A percentile compares a stretch with the other conserved stretches of the same genome.
Conservation (phyloP, 2,797 vertebrate genomes). For the Triplophysa bombifrons region DNA sequence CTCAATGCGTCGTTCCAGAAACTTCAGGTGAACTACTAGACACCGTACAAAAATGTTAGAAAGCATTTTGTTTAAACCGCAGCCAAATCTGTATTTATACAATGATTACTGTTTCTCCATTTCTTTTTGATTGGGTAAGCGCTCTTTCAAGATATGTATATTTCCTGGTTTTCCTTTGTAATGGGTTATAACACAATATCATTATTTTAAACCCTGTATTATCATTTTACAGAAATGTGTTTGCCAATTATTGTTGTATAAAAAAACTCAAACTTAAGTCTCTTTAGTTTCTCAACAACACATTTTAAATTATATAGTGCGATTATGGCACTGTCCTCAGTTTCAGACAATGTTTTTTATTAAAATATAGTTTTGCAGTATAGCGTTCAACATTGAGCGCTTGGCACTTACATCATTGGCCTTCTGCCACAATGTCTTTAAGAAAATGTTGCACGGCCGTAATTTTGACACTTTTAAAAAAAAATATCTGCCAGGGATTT, state of each 20-base stretch:
- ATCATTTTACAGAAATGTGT: background rate
- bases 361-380: slow-evolving; percentile 13
- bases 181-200: background rate
- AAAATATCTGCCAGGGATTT: slow-evolving; percentile 3
- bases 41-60: background rate
- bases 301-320: background rate
- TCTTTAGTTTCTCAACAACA: background rate
- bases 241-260: background rate
- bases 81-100: slow-evolving; percentile 6
- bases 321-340: background rate
- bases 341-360: background rate
- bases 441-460: slow-evolving; percentile 18
- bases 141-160: no score
- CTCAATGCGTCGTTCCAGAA: slow-evolving; percentile 46
- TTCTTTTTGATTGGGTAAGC: no score
- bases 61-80: background rate
- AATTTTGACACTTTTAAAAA: slow-evolving; percentile 26
- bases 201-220: background rate
- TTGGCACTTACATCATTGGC: slow-evolving; percentile 26
- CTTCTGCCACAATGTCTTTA: slow-evolving; percentile 11
- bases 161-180: no score
- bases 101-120: background rate
- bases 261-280: background rate
- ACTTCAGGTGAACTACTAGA: slow-evolving; percentile 42
- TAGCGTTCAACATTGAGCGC: slow-evolving; percentile 6